phyloP scores from a whole-genome alignment of 2,113 vertebrate genomes.

The Pelecanoides urinatrix region DNA sequence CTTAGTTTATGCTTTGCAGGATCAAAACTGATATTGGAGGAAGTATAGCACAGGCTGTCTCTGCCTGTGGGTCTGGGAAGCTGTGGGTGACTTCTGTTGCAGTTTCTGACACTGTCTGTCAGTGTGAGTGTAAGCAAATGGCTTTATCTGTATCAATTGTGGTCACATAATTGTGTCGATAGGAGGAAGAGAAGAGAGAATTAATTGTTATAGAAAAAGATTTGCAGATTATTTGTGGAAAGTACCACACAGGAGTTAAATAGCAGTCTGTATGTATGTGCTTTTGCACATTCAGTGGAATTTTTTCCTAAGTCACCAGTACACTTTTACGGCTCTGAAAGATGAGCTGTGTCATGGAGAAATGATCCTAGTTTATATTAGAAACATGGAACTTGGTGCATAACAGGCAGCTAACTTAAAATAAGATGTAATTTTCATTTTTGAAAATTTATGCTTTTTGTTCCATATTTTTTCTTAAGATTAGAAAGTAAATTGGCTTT shows the following conservation, averaged over 20 bases:
- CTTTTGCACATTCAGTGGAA: not conserved
- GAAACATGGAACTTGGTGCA: not conserved
- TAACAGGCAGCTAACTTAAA: not conserved
- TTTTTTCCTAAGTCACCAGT: not conserved
- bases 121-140: not conserved
- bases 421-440: not conserved
- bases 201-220: not conserved
- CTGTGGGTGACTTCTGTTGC: not conserved
- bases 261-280: not conserved
- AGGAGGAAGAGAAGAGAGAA: not conserved
- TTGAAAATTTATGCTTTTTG: not conserved
- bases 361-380: not conserved
- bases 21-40: not conserved
- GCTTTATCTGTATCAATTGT: not conserved
- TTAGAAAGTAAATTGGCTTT: not conserved
- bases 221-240: not conserved
- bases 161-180: fast-evolving
- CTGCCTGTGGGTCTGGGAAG: not conserved
- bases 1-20: not conserved
- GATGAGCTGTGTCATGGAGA: not conserved
- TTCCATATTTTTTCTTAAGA: not conserved
- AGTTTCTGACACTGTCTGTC: not conserved
- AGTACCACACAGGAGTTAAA: not conserved
- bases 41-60: not conserved
- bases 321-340: not conserved